Evolutionary conservation across 2,888 invertebrate species (phyloP).

Genomic region (Melanophora roralis): DNA sequence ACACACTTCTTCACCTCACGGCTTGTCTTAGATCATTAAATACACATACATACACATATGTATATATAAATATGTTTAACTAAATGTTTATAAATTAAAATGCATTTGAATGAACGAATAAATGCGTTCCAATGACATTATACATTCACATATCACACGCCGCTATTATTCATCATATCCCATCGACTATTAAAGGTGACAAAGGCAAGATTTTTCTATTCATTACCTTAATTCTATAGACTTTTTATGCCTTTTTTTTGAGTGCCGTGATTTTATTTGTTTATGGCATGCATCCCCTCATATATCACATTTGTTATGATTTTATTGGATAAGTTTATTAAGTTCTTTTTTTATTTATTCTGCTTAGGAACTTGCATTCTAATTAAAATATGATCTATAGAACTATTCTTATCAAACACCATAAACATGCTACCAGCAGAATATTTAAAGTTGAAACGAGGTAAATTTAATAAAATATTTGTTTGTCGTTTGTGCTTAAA

Average conservation of each 20-base stretch:
- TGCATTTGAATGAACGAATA: slow-evolving; percentile 23
- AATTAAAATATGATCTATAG: slow-evolving; percentile 37
- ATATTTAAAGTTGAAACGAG: slow-evolving; percentile 28
- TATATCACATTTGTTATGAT: slow-evolving; percentile 47
- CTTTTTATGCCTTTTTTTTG: slow-evolving; percentile 6
- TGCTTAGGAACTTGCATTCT: slow-evolving; percentile 19
- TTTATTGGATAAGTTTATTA: slow-evolving; percentile 49
- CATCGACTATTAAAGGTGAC: slow-evolving; percentile 38
- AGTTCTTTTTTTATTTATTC: slow-evolving; percentile 30
- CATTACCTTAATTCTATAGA: slow-evolving; percentile 18
- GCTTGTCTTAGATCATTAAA: background rate
- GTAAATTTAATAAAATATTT: slow-evolving; percentile 53
- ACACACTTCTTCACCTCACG: slow-evolving; percentile 37
- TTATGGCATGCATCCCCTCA: slow-evolving; percentile 10
- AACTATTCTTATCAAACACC: no score
- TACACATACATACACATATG: no score
- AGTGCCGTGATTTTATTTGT: slow-evolving; percentile 49
- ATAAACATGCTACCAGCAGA: background rate
- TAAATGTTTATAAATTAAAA: slow-evolving; percentile 16
- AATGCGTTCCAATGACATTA: slow-evolving; percentile 32
- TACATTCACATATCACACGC: slow-evolving; percentile 59
- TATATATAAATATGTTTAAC: no score
- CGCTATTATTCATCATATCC: slow-evolving; percentile 45
- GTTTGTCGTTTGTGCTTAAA: slow-evolving; percentile 7
- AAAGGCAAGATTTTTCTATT: slow-evolving; percentile 22